Evolutionary conservation across 1,140 invertebrate genomes (phyloP).

Genomic region (Piezodorus guildinii): DNA sequence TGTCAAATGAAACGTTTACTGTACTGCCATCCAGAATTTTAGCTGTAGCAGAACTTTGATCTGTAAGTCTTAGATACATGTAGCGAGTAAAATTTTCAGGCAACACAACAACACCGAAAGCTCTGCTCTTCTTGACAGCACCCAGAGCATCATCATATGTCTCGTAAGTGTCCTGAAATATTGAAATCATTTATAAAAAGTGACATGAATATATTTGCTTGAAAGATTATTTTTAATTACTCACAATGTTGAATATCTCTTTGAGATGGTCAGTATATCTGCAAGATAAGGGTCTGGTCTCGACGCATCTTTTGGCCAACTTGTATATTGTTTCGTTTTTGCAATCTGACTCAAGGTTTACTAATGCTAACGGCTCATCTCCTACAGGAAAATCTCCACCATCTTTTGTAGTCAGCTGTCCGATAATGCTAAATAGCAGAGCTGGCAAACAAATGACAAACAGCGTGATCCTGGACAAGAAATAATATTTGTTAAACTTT

Average conservation of each 20-base stretch:
- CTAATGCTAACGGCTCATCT: not conserved
- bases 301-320: not conserved
- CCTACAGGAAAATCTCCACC: slow-evolving; percentile 10
- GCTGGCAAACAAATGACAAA: slow-evolving; percentile 47
- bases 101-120: slow-evolving; percentile 77
- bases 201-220: no score
- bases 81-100: slow-evolving; percentile 75
- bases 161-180: slow-evolving; percentile 22
- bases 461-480: slow-evolving; percentile 34
- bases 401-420: slow-evolving; percentile 32
- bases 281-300: slow-evolving; percentile 17
- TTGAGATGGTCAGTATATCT: slow-evolving; percentile 10
- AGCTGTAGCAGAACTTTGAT: slow-evolving; percentile 55
- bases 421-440: slow-evolving; percentile 46
- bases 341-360: not conserved
- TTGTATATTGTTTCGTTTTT: not conserved
- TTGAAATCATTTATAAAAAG: no score
- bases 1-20: slow-evolving; percentile 75
- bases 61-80: slow-evolving; percentile 54
- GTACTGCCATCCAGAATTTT: slow-evolving; percentile 67
- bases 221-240: not conserved
- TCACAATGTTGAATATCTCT: not conserved
- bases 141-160: slow-evolving; percentile 43
- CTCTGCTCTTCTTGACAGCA: slow-evolving; percentile 58
- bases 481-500: no score